These are phyloP conservation scores for Brachypteracias leptosomus DNA, from an alignment of 2,113 vertebrate genomes.

Conservation along the genomic window DNA sequence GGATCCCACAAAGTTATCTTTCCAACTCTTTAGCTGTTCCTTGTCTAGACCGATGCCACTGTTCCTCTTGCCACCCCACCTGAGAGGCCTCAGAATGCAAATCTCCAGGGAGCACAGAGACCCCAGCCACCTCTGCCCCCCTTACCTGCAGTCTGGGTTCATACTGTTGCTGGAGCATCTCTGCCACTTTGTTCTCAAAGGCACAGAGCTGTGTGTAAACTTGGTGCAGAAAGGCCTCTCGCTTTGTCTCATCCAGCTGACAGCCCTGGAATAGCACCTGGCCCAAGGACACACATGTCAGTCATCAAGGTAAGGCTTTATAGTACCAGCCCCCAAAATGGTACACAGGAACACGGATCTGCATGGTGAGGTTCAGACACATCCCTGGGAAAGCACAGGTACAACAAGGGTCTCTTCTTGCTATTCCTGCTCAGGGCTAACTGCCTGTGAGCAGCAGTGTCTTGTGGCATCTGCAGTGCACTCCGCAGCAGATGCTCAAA, in stretches of 20 bases:
- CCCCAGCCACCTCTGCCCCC: not conserved
- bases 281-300: not conserved
- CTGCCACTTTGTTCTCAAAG: constrained; percentile 94
- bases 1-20: not conserved
- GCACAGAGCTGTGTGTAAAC: constrained; percentile 90
- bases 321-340: not conserved
- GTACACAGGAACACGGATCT: not conserved
- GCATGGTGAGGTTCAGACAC: accelerated
- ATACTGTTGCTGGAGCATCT: constrained; percentile 89
- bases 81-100: not conserved
- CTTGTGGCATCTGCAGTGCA: not conserved
- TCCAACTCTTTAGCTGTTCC: not conserved
- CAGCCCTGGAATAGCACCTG: constrained; percentile 96
- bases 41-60: not conserved
- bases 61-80: not conserved
- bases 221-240: constrained; percentile 85
- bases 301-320: not conserved
- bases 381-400: not conserved
- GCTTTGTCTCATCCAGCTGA: constrained; percentile 84
- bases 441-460: not conserved
- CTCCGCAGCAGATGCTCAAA: not conserved
- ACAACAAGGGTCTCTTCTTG: not conserved
- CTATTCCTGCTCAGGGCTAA: not conserved
- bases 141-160: constrained; percentile 78
- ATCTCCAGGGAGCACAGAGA: not conserved